Evolutionary conservation across 1,140 invertebrate genomes (phyloP).

Genomic region (Teleopsis dalmanni): DNA sequence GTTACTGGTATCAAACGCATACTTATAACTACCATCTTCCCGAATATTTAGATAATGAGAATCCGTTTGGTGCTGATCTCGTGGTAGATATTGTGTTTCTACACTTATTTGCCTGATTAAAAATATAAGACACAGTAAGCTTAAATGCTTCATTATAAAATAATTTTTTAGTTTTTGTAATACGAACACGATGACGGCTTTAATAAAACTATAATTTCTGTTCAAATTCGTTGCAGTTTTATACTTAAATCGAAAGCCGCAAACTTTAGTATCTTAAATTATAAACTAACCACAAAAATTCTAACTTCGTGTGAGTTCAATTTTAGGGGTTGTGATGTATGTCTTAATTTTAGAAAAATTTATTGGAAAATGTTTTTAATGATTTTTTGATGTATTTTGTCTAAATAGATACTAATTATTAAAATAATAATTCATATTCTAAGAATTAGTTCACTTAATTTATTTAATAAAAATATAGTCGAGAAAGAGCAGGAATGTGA

Average conservation of each 20-base stretch:
- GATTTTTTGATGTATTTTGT: neutral
- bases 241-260: neutral
- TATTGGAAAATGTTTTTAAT: neutral
- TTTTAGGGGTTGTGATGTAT: no score
- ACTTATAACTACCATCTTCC: constrained; percentile 23
- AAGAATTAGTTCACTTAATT: neutral
- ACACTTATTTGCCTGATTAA: neutral
- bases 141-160: neutral
- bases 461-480: neutral
- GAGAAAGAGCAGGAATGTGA: neutral
- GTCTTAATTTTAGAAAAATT: neutral
- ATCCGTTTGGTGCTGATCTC: neutral
- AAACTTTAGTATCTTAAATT: neutral
- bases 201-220: neutral
- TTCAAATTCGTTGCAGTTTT: neutral
- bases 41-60: constrained; percentile 13
- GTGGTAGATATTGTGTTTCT: neutral
- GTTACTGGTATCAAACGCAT: constrained; percentile 23
- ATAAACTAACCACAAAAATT: neutral
- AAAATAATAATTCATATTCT: neutral
- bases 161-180: neutral
- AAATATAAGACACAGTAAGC: neutral
- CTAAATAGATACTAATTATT: neutral
- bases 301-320: neutral
- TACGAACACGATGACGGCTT: no score